A percentile compares a stretch with the other conserved stretches of the same genome.
Conservation (phyloP, 2,888 invertebrate species). For the Volucella bombylans region DNA sequence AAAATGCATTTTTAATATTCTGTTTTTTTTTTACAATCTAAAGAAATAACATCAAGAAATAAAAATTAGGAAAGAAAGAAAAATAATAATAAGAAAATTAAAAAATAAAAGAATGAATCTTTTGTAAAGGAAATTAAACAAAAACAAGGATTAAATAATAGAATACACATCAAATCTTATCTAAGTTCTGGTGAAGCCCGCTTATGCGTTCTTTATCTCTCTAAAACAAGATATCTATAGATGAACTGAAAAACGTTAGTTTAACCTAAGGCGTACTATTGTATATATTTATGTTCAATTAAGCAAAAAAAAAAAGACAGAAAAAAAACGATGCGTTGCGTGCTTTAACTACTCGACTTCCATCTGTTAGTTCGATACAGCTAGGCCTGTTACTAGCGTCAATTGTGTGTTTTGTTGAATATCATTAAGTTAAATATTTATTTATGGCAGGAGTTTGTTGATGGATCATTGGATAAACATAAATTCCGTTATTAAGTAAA, state of each 20-base stretch:
- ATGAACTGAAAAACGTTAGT: constrained; percentile 29
- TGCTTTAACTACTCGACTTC: constrained; percentile 50
- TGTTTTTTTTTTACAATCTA: constrained; percentile 54
- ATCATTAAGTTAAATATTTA: constrained; percentile 54
- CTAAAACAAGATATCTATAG: constrained; percentile 16
- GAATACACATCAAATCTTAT: constrained; percentile 67
- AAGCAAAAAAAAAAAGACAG: not conserved
- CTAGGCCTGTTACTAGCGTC: constrained; percentile 12
- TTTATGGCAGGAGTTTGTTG: constrained; percentile 69
- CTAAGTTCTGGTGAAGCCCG: constrained; percentile 34
- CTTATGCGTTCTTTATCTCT: constrained; percentile 2
- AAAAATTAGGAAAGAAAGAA: constrained; percentile 60
- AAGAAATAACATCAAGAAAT: constrained; percentile 67
- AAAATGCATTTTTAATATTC: constrained; percentile 73
- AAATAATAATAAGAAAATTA: constrained; percentile 55
- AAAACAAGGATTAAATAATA: constrained; percentile 22
- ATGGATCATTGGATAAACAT: constrained; percentile 46
- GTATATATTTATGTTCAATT: not conserved
- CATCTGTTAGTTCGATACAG: constrained; percentile 30
- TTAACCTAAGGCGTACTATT: constrained; percentile 29
- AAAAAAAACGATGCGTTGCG: constrained; percentile 39
- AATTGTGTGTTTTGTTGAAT: constrained; percentile 39
- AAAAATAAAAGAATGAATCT: constrained; percentile 51
- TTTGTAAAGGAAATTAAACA: no score
- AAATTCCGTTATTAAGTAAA: constrained; percentile 30